Evolutionary conservation across 2,113 vertebrate species (phyloP).

Genomic region (Pheucticus melanocephalus): DNA sequence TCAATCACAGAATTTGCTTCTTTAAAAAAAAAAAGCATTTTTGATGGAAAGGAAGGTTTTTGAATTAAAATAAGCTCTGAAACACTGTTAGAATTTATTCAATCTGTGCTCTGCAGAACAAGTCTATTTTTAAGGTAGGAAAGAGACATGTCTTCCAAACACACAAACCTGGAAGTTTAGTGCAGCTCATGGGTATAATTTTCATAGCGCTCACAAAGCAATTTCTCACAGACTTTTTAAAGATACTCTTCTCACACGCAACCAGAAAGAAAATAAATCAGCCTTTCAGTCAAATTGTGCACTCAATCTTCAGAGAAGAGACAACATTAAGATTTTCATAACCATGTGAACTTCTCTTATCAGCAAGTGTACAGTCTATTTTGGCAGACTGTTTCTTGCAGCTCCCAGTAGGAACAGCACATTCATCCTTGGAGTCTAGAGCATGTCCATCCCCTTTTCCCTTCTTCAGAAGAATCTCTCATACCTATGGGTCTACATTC

Average conservation of each 20-base stretch:
- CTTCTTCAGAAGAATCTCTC: background rate
- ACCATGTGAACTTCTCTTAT: background rate
- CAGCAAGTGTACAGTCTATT: background rate
- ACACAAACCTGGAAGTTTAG: background rate
- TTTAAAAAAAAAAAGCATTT: background rate
- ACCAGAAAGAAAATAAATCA: background rate
- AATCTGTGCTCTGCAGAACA: slow-evolving; percentile 49
- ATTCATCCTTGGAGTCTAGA: background rate
- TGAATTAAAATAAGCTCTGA: slow-evolving; percentile 39
- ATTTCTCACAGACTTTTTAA: background rate
- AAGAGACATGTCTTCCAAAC: slow-evolving; percentile 4
- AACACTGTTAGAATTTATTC: slow-evolving; percentile 15
- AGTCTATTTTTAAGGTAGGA: slow-evolving; percentile 58
- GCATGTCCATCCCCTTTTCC: background rate
- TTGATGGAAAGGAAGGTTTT: slow-evolving; percentile 16
- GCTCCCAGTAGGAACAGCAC: background rate
- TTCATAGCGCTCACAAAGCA: background rate
- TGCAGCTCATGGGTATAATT: background rate
- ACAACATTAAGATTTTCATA: background rate
- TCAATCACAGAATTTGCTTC: background rate
- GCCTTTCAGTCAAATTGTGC: background rate
- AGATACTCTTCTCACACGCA: background rate
- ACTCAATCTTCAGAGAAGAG: background rate
- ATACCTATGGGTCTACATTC: background rate
- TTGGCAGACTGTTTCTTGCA: background rate